Evolutionary conservation across 2,113 vertebrate genomes (phyloP).

Genomic region (Parus major): DNA sequence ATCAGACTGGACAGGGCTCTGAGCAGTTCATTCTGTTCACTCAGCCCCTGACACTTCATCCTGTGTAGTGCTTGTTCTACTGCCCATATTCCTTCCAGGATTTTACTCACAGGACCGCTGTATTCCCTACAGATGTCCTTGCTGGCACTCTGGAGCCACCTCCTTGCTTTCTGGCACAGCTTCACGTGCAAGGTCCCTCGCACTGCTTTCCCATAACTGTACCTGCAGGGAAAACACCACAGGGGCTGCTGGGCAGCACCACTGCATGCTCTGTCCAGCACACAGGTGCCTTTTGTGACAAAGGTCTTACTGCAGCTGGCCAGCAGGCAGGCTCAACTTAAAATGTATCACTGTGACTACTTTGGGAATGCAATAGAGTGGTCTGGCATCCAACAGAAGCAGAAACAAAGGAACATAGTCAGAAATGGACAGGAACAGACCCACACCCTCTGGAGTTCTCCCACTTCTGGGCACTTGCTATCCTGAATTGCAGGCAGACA

Average conservation of each 20-base stretch:
- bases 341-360: background rate
- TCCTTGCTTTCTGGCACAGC: constrained; percentile 46
- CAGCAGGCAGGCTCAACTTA: background rate
- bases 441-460: background rate
- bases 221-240: constrained; percentile 32
- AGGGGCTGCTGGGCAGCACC: background rate
- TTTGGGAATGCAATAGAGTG: background rate
- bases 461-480: background rate
- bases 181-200: background rate
- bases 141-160: background rate
- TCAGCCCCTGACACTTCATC: background rate
- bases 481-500: background rate
- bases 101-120: background rate
- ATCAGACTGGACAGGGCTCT: background rate
- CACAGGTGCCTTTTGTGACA: background rate
- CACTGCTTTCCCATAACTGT: constrained; percentile 61
- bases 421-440: background rate
- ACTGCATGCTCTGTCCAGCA: background rate
- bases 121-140: background rate
- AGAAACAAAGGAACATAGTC: background rate
- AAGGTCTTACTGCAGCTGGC: background rate
- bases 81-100: background rate
- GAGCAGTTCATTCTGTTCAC: background rate
- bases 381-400: background rate
- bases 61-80: background rate